Evolutionary conservation across 1,140 invertebrate species (phyloP).

Genomic region (Hylaeus anthracinus): DNA sequence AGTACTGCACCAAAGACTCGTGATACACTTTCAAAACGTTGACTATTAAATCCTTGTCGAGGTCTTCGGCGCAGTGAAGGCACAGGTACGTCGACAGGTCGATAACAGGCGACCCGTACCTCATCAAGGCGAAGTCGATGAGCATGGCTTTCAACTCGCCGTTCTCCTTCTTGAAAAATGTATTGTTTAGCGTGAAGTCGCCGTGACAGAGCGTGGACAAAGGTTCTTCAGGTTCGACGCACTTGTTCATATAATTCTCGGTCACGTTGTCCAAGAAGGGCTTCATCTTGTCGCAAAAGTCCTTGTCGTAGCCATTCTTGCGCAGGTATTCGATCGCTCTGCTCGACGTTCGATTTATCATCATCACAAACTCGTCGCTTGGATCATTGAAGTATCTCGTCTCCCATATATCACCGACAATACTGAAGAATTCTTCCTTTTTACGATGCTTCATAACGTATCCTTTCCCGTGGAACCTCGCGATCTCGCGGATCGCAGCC

Average conservation of each 20-base stretch:
- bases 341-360: background rate
- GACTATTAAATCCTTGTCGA: slow-evolving; percentile 57
- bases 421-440: slow-evolving; percentile 62
- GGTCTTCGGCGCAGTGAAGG: slow-evolving; percentile 63
- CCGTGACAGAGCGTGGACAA: slow-evolving; percentile 76
- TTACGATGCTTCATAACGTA: slow-evolving; percentile 69
- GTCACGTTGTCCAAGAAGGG: slow-evolving; percentile 41
- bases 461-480: slow-evolving; percentile 73
- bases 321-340: slow-evolving; percentile 48
- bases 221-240: slow-evolving; percentile 55
- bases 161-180: slow-evolving; percentile 64
- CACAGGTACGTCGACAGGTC: slow-evolving; percentile 78
- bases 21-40: slow-evolving; percentile 71
- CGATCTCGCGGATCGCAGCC: slow-evolving; percentile 71
- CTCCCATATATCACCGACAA: slow-evolving; percentile 60
- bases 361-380: fast-evolving
- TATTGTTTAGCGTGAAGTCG: slow-evolving; percentile 76
- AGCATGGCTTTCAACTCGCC: slow-evolving; percentile 65
- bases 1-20: slow-evolving; percentile 45
- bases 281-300: slow-evolving; percentile 59
- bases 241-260: slow-evolving; percentile 31
- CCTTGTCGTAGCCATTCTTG: slow-evolving; percentile 41
- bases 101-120: slow-evolving; percentile 72
- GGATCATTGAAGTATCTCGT: slow-evolving; percentile 24
- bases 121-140: slow-evolving; percentile 75